Conservation (phyloP, 2,797 vertebrate species). For the Catamblyrhynchus diadema region DNA sequence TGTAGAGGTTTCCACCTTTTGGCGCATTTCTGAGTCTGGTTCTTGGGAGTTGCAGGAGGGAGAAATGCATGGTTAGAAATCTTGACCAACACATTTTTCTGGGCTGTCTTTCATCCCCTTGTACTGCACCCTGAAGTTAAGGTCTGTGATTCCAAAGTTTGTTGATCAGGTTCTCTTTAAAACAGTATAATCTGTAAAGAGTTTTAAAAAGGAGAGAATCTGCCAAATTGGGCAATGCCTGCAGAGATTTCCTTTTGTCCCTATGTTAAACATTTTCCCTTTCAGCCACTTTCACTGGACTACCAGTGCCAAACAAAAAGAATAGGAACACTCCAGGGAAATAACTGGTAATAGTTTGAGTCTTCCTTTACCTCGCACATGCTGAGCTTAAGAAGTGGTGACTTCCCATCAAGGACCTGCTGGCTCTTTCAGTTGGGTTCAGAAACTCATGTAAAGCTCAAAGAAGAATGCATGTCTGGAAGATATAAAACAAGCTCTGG, state of each 20-base stretch:
- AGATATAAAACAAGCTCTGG: background rate
- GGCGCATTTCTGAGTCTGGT: background rate
- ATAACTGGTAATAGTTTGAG: background rate
- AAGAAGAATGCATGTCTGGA: background rate
- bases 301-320: background rate
- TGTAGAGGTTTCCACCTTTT: background rate
- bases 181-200: background rate
- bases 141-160: background rate
- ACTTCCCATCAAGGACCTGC: background rate
- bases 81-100: accelerated
- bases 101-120: background rate
- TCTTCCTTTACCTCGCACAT: background rate
- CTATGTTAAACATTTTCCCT: background rate
- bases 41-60: background rate
- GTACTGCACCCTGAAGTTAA: background rate
- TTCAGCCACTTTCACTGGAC: background rate
- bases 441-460: background rate
- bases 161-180: background rate
- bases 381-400: background rate
- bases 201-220: background rate
- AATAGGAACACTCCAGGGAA: background rate
- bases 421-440: background rate
- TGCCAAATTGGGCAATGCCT: background rate
- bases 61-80: background rate
- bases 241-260: background rate